Conservation (phyloP, 2,888 invertebrate species). For the Limenitis camilla region DNA sequence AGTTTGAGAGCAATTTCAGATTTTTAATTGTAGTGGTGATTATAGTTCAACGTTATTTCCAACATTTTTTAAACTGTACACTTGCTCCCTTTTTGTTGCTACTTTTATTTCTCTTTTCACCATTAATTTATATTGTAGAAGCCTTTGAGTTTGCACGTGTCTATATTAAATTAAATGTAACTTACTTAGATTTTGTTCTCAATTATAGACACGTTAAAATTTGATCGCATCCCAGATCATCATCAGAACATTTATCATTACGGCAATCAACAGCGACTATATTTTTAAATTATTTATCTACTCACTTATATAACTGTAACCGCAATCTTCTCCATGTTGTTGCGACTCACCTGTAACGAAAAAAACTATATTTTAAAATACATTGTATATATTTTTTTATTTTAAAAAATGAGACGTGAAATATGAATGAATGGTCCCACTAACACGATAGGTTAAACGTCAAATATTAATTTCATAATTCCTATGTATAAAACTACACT, state of each 20-base stretch:
- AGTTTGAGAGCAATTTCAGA: constrained; percentile 26
- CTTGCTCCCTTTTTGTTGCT: constrained; percentile 8
- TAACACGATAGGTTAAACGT: no score
- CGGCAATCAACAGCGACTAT: neutral
- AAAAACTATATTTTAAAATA: constrained; percentile 5
- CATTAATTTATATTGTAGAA: neutral
- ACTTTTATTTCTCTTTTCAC: constrained; percentile 8
- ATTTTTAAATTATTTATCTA: constrained; percentile 19
- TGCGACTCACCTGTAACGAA: constrained; percentile 66
- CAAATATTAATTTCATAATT: no score
- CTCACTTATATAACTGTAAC: constrained; percentile 74
- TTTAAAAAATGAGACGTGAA: neutral
- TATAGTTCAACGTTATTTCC: constrained; percentile 22
- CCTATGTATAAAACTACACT: no score
- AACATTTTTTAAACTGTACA: constrained; percentile 19
- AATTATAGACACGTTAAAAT: no score
- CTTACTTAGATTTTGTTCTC: no score
- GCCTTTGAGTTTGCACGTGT: neutral
- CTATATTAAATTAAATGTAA: no score
- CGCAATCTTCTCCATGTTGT: constrained; percentile 70
- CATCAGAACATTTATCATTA: no score
- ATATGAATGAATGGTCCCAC: neutral
- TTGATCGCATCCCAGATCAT: no score
- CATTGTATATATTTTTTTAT: neutral
- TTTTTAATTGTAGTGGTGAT: constrained; percentile 32